A percentile compares a stretch with the other conserved stretches of the same genome.
These are phyloP conservation scores for Acrocera orbiculus DNA, from an alignment of 2,888 invertebrate species.

Conservation along the genomic window DNA sequence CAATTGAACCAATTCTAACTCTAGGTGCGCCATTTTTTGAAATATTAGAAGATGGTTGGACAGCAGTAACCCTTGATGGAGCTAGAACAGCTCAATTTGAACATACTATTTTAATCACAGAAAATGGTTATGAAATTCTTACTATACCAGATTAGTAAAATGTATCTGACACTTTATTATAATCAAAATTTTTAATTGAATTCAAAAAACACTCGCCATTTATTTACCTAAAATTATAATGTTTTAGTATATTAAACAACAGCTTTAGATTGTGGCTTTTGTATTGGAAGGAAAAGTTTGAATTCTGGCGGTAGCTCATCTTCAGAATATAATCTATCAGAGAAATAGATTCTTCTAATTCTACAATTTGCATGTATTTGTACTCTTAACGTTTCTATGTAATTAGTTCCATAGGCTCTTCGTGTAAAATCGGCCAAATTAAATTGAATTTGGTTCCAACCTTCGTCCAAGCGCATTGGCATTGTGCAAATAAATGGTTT, in stretches of 20 bases:
- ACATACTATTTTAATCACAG: constrained; percentile 75
- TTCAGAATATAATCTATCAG: constrained; percentile 77
- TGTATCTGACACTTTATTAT: neutral
- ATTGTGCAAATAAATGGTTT: constrained; percentile 96
- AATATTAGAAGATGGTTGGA: constrained; percentile 81
- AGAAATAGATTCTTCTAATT: constrained; percentile 83
- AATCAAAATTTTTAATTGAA: neutral
- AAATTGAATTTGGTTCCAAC: constrained; percentile 83
- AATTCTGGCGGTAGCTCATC: constrained; percentile 90
- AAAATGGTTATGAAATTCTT: constrained; percentile 57
- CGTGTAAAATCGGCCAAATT: constrained; percentile 93
- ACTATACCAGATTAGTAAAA: constrained; percentile 33
- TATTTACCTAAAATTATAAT: neutral
- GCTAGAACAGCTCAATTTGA: constrained; percentile 79
- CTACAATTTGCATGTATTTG: constrained; percentile 97
- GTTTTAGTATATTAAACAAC: constrained; percentile 12
- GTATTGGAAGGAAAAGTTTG: constrained; percentile 85
- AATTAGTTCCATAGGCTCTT: constrained; percentile 89
- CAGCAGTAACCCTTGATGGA: constrained; percentile 65
- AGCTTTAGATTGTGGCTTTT: constrained; percentile 36
- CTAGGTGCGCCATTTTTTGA: constrained; percentile 51
- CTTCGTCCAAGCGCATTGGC: constrained; percentile 65
- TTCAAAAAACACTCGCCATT: neutral
- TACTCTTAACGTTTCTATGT: constrained; percentile 75
- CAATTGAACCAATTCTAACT: constrained; percentile 77